A percentile compares a stretch with the other conserved stretches of the same genome.
phyloP scores from a whole-genome alignment of 2,797 vertebrate species.

The Pyrrhura leucotis region DNA sequence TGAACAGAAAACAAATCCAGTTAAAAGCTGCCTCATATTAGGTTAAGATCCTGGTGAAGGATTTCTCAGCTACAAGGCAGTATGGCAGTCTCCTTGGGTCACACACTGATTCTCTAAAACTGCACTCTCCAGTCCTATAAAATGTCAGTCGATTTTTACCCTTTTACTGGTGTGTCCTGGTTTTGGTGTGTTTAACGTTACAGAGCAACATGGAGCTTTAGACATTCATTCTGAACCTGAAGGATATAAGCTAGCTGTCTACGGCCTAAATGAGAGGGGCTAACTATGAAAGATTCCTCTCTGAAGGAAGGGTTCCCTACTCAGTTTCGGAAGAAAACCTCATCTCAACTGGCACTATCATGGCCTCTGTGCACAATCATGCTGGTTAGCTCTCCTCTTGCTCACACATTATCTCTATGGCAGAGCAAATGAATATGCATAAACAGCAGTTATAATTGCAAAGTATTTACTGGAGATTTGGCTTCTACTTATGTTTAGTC shows the following conservation, averaged over 20 bases:
- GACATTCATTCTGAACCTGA: neutral
- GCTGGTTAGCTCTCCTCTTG: neutral
- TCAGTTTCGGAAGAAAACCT: neutral
- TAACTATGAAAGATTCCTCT: neutral
- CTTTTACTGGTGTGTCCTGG: neutral
- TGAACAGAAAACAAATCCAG: neutral
- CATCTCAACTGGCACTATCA: neutral
- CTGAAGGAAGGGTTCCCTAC: neutral
- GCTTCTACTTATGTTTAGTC: neutral
- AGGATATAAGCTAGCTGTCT: neutral
- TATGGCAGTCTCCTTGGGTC: neutral
- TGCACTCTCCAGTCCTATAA: neutral
- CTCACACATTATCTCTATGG: neutral
- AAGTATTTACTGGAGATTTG: constrained; percentile 1
- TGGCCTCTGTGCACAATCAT: neutral
- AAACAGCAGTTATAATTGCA: neutral
- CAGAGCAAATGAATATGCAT: neutral
- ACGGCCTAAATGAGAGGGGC: neutral
- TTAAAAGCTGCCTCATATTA: neutral
- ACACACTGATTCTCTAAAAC: neutral
- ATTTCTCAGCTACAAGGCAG: neutral
- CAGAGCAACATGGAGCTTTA: neutral
- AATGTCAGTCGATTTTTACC: neutral
- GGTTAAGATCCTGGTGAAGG: neutral
- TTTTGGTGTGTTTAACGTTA: neutral